phyloP scores from a whole-genome alignment of 2,888 invertebrate species.

The Crepidodera aurea region DNA sequence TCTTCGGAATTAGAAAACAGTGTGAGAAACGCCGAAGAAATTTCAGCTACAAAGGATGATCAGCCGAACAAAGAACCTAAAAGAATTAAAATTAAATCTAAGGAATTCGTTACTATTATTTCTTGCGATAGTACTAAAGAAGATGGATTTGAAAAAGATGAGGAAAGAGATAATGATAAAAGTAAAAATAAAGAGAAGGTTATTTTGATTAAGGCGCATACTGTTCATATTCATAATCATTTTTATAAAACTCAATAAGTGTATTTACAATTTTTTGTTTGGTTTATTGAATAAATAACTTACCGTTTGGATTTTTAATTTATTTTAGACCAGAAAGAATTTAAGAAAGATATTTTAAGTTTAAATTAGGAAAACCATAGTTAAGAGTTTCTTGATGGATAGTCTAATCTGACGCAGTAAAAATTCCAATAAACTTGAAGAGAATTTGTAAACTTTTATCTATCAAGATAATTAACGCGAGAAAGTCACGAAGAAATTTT shows the following conservation, averaged over 20 bases:
- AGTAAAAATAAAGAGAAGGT: constrained; percentile 2
- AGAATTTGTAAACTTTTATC: background rate
- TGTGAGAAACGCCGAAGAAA: too few species aligned
- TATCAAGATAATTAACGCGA: background rate
- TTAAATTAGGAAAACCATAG: too few species aligned
- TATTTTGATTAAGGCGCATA: constrained; percentile 31
- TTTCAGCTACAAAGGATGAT: background rate
- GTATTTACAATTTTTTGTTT: too few species aligned
- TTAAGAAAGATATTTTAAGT: too few species aligned
- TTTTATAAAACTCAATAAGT: constrained; percentile 33
- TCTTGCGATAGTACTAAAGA: background rate
- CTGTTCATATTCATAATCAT: constrained; percentile 35
- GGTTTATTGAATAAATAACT: too few species aligned
- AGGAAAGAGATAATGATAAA: background rate
- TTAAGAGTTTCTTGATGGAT: too few species aligned
- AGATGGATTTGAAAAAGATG: background rate
- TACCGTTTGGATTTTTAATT: too few species aligned
- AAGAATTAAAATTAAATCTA: background rate
- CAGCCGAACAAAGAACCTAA: background rate
- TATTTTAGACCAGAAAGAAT: too few species aligned
- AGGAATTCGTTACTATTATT: background rate
- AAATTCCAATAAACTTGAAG: too few species aligned
- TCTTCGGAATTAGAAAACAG: too few species aligned
- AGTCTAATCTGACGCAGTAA: too few species aligned
- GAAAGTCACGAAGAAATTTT: background rate